Percentiles rank a stretch among this genome's conserved stretches.
These are phyloP conservation scores for Nothobranchius furzeri DNA, from an alignment of 2,113 vertebrate species.

Conservation along the genomic window DNA sequence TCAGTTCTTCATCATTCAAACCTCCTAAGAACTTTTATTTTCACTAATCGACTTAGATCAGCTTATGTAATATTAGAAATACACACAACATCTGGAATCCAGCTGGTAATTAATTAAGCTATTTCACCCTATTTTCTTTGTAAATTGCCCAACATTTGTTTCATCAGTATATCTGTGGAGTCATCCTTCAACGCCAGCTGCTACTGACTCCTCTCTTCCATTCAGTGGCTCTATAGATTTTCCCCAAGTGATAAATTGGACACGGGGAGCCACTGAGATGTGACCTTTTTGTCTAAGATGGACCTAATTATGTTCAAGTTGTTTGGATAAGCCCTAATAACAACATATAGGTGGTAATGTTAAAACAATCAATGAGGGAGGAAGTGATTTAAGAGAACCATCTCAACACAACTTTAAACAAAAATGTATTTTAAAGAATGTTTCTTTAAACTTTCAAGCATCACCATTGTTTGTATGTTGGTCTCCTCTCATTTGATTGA, in stretches of 20 bases:
- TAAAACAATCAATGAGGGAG: slow-evolving; percentile 23
- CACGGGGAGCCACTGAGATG: slow-evolving; percentile 58
- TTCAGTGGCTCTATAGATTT: slow-evolving; percentile 72
- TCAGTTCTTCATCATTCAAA: slow-evolving; percentile 67
- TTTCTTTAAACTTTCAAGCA: slow-evolving; percentile 35
- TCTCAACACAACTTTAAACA: neutral
- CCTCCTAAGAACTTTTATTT: neutral
- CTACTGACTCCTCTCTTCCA: slow-evolving; percentile 56
- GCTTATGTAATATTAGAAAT: too few relatives aligned
- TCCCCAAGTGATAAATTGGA: slow-evolving; percentile 74
- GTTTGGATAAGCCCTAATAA: slow-evolving; percentile 40
- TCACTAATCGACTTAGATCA: neutral
- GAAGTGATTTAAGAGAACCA: slow-evolving; percentile 10
- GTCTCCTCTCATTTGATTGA: slow-evolving; percentile 58
- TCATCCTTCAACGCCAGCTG: slow-evolving; percentile 62
- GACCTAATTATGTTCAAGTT: slow-evolving; percentile 61
- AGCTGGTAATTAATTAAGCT: slow-evolving; percentile 39
- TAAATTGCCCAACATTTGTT: slow-evolving; percentile 40
- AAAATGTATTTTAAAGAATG: slow-evolving; percentile 4
- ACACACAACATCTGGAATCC: neutral
- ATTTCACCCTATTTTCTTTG: slow-evolving; percentile 22
- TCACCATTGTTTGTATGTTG: slow-evolving; percentile 46
- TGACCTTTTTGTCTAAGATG: slow-evolving; percentile 64
- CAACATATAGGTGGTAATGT: slow-evolving; percentile 24
- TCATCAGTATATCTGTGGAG: slow-evolving; percentile 53